Conservation (phyloP, 2,888 invertebrate species). For the Drosophila anceps region DNA sequence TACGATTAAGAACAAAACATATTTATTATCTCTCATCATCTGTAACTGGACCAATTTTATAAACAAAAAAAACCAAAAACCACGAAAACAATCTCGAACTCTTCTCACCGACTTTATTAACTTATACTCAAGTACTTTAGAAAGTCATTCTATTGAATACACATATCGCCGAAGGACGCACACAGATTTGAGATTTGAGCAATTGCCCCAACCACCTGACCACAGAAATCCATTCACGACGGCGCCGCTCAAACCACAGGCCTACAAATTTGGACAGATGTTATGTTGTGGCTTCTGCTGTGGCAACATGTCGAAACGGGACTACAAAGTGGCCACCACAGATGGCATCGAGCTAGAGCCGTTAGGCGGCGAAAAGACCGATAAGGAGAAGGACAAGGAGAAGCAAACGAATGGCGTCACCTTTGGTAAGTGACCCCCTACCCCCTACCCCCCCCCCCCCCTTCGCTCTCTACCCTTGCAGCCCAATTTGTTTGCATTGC, state of each 20-base stretch:
- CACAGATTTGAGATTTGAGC: neutral
- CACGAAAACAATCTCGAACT: constrained; percentile 49
- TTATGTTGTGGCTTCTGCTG: constrained; percentile 85
- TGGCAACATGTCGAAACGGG: constrained; percentile 85
- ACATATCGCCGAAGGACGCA: constrained; percentile 39
- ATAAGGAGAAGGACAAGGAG: constrained; percentile 83
- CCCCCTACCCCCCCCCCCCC: too few relatives aligned
- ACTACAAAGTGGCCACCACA: constrained; percentile 85
- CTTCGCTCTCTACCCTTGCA: neutral
- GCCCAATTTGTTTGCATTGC: constrained; percentile 19
- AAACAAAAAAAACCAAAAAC: neutral
- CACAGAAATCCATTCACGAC: constrained; percentile 55
- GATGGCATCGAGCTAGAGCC: constrained; percentile 85
- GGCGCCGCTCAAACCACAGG: constrained; percentile 73
- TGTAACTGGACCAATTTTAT: constrained; percentile 73
- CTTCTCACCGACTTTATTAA: constrained; percentile 70
- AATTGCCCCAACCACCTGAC: constrained; percentile 13
- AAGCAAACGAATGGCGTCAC: constrained; percentile 85
- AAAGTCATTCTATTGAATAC: constrained; percentile 47
- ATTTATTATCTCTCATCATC: constrained; percentile 39
- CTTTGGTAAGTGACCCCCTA: constrained; percentile 80
- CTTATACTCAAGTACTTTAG: constrained; percentile 36
- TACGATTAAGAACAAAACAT: constrained; percentile 41
- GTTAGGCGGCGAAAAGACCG: constrained; percentile 84
- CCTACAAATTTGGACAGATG: constrained; percentile 83